Evolutionary conservation across 2,797 vertebrate species (phyloP), one percentile per base, ranked within the genome.

Genomic region (Podarcis lilfordi): DNA sequence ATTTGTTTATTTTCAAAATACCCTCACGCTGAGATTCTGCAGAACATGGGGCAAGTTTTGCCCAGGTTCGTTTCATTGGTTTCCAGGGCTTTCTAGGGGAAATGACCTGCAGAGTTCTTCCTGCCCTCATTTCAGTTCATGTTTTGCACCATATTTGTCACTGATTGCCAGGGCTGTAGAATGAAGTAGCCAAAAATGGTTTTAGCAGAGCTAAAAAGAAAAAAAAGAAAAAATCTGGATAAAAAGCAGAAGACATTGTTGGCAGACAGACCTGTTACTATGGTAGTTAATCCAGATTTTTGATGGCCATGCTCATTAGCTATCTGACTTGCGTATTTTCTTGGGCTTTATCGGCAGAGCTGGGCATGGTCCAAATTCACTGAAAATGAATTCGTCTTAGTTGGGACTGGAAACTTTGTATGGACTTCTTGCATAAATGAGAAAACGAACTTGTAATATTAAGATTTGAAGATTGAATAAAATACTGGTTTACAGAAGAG

Each of bases 251-350:
- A 80, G 77, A 64, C 59, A 82, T 78, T 92, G 84, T 82, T 89
- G 69, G 86, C 87, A 88, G 69, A 88, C 66, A 92, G 89, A 89
- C 29, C 11, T 85, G 91, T 82, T 88, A 90, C 86, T 92, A 27
- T 94, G 92, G 92, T 90, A 93, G 55, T 85, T 68, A 79, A 86
- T 91, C 92, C 92, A 92, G 82, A 37, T 88, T 89, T 88, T 90
- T 74, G 69, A 84, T 0, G 0, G 7, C 66, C 82, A 19, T 86
- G 68, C 84, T 95, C 85, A 89, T 92, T 91, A 93, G 90, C 87
- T 84, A 79, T 81, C 86, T 86, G 85, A 85, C 78, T 78, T 90
- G 86, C 89, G 90, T 89, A 91, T 90, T 89, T 88, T 76, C 87
- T 74, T 45, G 0, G 76, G 32, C 45, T 40, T 80, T 85, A 72